phyloP scores from a whole-genome alignment of 2,797 vertebrate genomes.

The Pampus argenteus region DNA sequence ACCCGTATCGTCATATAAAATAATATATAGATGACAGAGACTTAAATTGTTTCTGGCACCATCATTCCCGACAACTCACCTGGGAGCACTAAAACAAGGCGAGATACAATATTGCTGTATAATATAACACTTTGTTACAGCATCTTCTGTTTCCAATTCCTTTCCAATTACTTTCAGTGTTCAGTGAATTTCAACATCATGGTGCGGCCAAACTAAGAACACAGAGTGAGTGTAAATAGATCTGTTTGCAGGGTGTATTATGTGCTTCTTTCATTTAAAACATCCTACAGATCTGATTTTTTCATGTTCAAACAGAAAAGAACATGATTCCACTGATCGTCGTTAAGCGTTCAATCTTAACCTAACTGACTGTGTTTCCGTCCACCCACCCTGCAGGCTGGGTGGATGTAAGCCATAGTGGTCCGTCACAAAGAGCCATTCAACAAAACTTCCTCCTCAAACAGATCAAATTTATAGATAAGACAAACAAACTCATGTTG shows the following conservation, averaged over 20 bases:
- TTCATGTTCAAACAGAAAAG: slow-evolving; percentile 32
- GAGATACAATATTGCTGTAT: slow-evolving; percentile 54
- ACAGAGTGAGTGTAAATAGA: slow-evolving; percentile 16
- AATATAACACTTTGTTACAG: slow-evolving; percentile 58
- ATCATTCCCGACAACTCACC: slow-evolving; percentile 35
- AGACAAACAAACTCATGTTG: slow-evolving; percentile 56
- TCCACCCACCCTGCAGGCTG: slow-evolving; percentile 63
- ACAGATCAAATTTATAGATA: slow-evolving; percentile 74
- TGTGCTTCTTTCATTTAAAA: slow-evolving; percentile 31
- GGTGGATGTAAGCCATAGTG: slow-evolving; percentile 51
- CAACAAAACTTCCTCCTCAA: slow-evolving; percentile 51
- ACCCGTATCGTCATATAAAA: background rate
- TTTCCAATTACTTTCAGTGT: slow-evolving; percentile 63
- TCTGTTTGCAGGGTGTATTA: slow-evolving; percentile 23
- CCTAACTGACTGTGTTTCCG: slow-evolving; percentile 58
- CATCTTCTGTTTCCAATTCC: slow-evolving; percentile 66
- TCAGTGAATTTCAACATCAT: slow-evolving; percentile 55
- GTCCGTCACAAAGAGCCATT: slow-evolving; percentile 73
- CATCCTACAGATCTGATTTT: slow-evolving; percentile 31
- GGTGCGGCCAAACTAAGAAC: slow-evolving; percentile 46
- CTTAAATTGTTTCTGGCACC: slow-evolving; percentile 60
- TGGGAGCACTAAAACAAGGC: slow-evolving; percentile 62
- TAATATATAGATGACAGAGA: background rate
- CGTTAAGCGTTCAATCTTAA: slow-evolving; percentile 35
- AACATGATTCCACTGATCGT: slow-evolving; percentile 39